Evolutionary conservation across 1,140 invertebrate species (phyloP).

Genomic region (Pseudoatta argentina): DNA sequence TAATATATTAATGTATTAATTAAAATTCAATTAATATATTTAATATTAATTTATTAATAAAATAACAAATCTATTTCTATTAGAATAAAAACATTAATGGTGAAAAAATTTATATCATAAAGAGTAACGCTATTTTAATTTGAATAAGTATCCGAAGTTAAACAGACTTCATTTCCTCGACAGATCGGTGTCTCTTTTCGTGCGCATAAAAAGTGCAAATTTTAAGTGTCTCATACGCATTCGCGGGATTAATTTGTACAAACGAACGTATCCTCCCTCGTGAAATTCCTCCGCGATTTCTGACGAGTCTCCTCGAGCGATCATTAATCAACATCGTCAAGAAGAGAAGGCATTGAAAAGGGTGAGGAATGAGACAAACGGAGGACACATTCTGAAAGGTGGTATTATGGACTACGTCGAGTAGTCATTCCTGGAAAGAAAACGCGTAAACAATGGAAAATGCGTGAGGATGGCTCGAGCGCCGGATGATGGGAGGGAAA

Average conservation of each 20-base stretch:
- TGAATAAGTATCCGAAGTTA: background rate
- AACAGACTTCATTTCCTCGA: conserved; percentile 4
- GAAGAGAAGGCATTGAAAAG: conserved; percentile 44
- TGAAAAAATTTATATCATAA: too few relatives aligned
- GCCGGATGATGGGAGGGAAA: background rate
- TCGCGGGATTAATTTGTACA: conserved; percentile 58
- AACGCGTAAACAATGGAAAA: conserved; percentile 68
- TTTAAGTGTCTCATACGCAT: background rate
- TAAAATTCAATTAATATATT: background rate
- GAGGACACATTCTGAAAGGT: conserved; percentile 40
- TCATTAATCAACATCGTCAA: conserved; percentile 70
- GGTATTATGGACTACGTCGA: conserved; percentile 68
- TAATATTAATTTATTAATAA: background rate
- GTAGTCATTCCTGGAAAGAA: conserved; percentile 67
- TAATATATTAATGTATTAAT: too few relatives aligned
- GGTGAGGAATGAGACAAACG: background rate
- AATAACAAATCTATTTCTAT: too few relatives aligned
- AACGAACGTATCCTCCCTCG: conserved; percentile 32
- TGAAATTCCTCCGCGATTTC: conserved; percentile 66
- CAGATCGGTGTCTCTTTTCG: background rate
- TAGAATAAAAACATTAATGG: too few relatives aligned
- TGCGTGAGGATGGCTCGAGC: conserved; percentile 59
- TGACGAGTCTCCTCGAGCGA: conserved; percentile 64
- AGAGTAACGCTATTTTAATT: background rate
- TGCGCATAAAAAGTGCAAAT: background rate